Evolutionary conservation across 2,797 vertebrate genomes (phyloP), one percentile per base, ranked within the genome.

Genomic region (Oophaga sylvatica): DNA sequence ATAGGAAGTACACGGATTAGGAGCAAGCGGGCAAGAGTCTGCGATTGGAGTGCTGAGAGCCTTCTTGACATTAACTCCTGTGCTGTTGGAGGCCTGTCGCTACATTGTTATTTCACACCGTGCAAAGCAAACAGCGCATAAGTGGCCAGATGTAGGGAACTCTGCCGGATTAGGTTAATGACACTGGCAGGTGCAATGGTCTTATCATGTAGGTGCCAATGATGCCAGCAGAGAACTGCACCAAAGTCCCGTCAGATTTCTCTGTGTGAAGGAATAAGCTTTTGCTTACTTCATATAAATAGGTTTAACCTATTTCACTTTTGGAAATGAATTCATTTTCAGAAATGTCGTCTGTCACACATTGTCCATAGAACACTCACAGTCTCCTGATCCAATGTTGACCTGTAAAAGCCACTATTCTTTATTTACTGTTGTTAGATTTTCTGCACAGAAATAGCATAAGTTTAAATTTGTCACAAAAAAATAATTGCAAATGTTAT

Each of bases 41-140:
- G 71, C 35, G 81, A 48, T 67, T 62, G 35, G 56, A 86, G 48
- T 86, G 80, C 83, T 81, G 70, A 83, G 65, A 85, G 87, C 20
- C 60, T 78, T 79, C 80, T 85, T 67, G 78, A 83, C 80, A 78
- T 68, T 86, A 86, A 79, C 84, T 79, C 62, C 71, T 56, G 53
- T 89, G 71, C 68, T 81, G 29, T 83, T 83, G 87, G 87, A 83
- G 59, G 48, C 68, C 77, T 81, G 59, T 57, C 77, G 60, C 57
- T 67, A 78, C 65, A 86, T 81, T 86, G 85, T 62, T 60, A 63
- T 22, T 63, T 10, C 71, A 53, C 53, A n/a, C 71, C 77, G 45
- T 31, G 59, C 73, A 77, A 35, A 17, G 48, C 62, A 45, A 73
- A 31, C 83, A 78, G 57, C 73, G 78, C 83, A 56, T 31, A 85